Base-by-base conservation (phyloP, 2,888 invertebrate species). In the Polydrusus cervinus region DNA sequence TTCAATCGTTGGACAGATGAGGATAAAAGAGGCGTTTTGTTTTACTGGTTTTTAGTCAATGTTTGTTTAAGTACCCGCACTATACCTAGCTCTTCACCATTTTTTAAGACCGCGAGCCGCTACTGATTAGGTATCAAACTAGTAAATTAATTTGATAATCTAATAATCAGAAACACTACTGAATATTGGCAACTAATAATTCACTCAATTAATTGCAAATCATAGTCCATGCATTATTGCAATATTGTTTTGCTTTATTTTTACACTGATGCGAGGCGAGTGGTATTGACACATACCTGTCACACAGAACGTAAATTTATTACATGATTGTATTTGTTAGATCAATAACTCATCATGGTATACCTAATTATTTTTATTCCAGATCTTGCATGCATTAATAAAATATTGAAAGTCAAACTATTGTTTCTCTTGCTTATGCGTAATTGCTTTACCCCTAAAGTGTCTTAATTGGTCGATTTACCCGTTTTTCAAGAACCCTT, bases 171-270 rank as follows among this genome's bases (percentile, higher is more conserved):
- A 5, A 25, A 25, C 25, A 5, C 25, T 5, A 25, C 25, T n/a
- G 10, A 8, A 14, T 65, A 65, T 49, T 65, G 30, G 5, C 43
- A 65, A 20, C 30, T 40, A 67, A 49, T 67, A 67, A 67, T 67
- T 13, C n/a, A 51, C 34, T 66, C 51, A 53, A 66, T 66, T 66
- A 66, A 66, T 66, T 66, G 66, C 49, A 51, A 66, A 66, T 53
- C 47, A 51, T 34, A 38, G 30, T n/a, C n/a, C n/a, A n/a, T 51
- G 66, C 34, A 66, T 49, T 30, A 66, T 38, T 30, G 47, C 43
- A 25, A 25, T 5, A 25, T 25, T 25, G 7, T 13, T 66, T 49
- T 66, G 18, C 30, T 51, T 66, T 66, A 66, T 34, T 53, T 66
- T 53, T 66, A 25, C 51, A 51, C 40, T 8, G 66, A 66, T 66